These are phyloP conservation scores for Penelope pileata DNA, from an alignment of 2,113 vertebrate species.

Conservation along the genomic window DNA sequence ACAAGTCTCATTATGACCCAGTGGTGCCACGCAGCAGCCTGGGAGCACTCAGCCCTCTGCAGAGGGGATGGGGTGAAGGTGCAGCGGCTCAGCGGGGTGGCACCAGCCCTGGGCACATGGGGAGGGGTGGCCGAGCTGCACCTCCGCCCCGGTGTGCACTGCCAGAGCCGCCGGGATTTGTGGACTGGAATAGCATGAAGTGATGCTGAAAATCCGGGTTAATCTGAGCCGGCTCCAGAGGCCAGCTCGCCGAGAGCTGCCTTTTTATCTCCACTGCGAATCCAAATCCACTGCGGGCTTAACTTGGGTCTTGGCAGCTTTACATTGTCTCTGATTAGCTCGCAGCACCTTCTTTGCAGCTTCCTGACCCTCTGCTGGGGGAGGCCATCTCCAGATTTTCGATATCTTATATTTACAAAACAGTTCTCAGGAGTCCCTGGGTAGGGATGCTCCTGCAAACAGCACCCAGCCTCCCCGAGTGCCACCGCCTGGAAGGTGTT, in stretches of 20 bases:
- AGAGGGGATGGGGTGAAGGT: neutral
- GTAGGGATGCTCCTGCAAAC: neutral
- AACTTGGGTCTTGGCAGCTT: constrained; percentile 41
- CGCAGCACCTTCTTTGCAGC: neutral
- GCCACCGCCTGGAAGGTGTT: neutral
- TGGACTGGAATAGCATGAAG: constrained; percentile 55
- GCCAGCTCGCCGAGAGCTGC: neutral
- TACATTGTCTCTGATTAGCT: constrained; percentile 29
- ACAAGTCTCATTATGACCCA: neutral
- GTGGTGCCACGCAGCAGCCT: fast-evolving
- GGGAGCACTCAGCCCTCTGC: neutral
- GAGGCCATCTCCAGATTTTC: neutral
- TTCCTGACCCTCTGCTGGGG: constrained; percentile 6
- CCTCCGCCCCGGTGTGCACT: neutral
- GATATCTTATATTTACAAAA: neutral
- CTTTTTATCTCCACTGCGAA: constrained; percentile 49
- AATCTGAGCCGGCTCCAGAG: constrained; percentile 18
- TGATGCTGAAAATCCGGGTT: constrained; percentile 52
- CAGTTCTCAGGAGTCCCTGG: neutral
- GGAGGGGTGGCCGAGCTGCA: neutral
- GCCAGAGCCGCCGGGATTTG: neutral
- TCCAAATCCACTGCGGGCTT: constrained; percentile 59
- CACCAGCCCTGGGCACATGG: neutral
- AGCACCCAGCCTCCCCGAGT: no score
- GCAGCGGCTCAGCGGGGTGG: fast-evolving